These are phyloP conservation scores for Enteromius radiatus DNA, from an alignment of 2,797 vertebrate species.

Conservation along the genomic window DNA sequence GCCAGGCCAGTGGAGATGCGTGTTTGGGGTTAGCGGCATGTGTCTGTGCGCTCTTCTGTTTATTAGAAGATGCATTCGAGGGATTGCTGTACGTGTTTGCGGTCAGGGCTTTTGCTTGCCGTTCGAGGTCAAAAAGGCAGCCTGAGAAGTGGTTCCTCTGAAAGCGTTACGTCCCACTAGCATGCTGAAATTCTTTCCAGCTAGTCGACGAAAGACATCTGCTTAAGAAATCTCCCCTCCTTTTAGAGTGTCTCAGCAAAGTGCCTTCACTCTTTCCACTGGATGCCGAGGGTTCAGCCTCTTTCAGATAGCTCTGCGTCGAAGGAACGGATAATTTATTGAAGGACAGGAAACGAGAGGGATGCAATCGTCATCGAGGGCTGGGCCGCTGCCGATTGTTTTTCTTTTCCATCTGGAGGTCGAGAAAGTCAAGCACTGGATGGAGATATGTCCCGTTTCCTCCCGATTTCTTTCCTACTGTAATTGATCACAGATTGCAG, in stretches of 20 bases:
- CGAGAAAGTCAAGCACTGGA: not conserved
- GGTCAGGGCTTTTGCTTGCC: not conserved
- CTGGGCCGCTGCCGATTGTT: not conserved
- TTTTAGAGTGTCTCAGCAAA: slow-evolving; percentile 30
- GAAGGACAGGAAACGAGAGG: not conserved
- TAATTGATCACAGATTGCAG: slow-evolving; percentile 46
- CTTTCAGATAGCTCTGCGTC: not conserved
- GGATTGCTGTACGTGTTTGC: not conserved
- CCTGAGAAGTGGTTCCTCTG: slow-evolving; percentile 11
- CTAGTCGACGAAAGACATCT: slow-evolving; percentile 52
- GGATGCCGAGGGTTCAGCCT: not conserved
- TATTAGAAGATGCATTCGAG: slow-evolving; percentile 17
- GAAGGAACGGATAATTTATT: slow-evolving; percentile 21
- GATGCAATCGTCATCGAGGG: not conserved
- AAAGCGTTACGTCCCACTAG: not conserved
- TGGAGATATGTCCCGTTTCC: slow-evolving; percentile 32
- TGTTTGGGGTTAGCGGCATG: slow-evolving; percentile 1
- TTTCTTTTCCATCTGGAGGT: slow-evolving; percentile 13
- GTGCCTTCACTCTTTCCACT: slow-evolving; percentile 12
- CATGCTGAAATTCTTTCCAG: slow-evolving; percentile 31
- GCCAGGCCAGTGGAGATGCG: slow-evolving; percentile 2
- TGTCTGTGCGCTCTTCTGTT: slow-evolving; percentile 38
- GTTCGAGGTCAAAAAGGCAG: slow-evolving; percentile 7
- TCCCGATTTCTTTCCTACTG: not conserved
- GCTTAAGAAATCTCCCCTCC: slow-evolving; percentile 52